Percentiles rank a stretch among this genome's conserved stretches.
phyloP scores from a whole-genome alignment of 2,888 invertebrate species.

The Furcula furcula region DNA sequence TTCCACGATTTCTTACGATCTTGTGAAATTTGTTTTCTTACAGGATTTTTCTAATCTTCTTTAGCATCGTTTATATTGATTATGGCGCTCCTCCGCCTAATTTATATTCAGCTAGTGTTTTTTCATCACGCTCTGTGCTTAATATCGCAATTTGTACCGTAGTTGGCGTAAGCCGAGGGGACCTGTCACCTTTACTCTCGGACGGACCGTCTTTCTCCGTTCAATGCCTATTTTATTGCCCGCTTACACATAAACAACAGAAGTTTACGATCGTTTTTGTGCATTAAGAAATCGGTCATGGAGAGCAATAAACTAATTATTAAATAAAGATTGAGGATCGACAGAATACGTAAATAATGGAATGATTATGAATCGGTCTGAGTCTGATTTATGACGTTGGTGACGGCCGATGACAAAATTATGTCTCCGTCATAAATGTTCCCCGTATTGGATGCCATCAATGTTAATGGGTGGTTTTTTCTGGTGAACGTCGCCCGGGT shows the following conservation, averaged over 20 bases:
- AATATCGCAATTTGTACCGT: constrained; percentile 81
- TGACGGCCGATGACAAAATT: constrained; percentile 56
- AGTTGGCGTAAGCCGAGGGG: constrained; percentile 77
- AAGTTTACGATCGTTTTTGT: constrained; percentile 55
- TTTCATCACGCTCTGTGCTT: constrained; percentile 81
- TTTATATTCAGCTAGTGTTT: constrained; percentile 82
- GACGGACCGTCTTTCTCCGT: constrained; percentile 58
- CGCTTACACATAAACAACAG: constrained; percentile 64
- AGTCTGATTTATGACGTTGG: constrained; percentile 44
- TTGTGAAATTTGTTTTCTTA: constrained; percentile 77
- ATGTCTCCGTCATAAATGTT: constrained; percentile 58
- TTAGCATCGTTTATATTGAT: constrained; percentile 83
- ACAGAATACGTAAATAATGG: constrained; percentile 37
- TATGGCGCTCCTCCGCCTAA: constrained; percentile 79
- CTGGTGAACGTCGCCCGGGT: constrained; percentile 36
- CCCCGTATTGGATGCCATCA: constrained; percentile 48
- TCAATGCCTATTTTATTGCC: constrained; percentile 65
- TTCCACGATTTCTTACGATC: constrained; percentile 58
- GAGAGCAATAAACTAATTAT: constrained; percentile 54
- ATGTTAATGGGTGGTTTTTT: constrained; percentile 56
- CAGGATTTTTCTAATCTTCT: constrained; percentile 81
- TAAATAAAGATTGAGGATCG: constrained; percentile 48
- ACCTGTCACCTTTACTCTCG: constrained; percentile 73
- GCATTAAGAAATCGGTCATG: constrained; percentile 50
- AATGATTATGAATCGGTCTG: constrained; percentile 47